Conservation (phyloP, 2,113 vertebrate genomes). For the Rhinopithecus roxellana region DNA sequence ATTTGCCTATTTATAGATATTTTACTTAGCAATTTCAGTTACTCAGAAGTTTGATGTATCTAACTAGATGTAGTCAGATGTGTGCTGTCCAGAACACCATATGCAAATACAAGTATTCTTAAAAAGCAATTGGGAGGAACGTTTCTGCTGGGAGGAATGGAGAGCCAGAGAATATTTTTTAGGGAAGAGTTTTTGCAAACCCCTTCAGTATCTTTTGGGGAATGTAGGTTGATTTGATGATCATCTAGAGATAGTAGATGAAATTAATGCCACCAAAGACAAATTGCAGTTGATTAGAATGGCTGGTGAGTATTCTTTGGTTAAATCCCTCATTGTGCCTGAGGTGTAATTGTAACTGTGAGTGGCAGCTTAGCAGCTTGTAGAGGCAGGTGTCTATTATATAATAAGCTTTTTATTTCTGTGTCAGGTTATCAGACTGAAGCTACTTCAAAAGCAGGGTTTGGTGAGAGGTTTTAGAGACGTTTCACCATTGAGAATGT, state of each 20-base stretch:
- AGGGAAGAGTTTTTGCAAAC: constrained; percentile 12
- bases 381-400: neutral
- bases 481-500: neutral
- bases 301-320: neutral
- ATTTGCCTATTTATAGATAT: constrained; percentile 68
- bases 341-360: neutral
- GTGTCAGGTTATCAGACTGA: neutral
- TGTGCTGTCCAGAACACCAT: neutral
- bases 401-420: neutral
- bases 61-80: neutral
- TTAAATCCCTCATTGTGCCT: neutral
- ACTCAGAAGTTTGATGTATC: neutral
- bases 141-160: neutral
- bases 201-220: neutral
- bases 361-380: neutral
- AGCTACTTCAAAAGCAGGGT: neutral
- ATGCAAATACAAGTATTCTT: neutral
- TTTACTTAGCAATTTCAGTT: constrained; percentile 53
- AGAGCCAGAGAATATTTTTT: neutral
- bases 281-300: neutral
- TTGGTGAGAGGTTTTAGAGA: neutral
- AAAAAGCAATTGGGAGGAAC: neutral
- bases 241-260: neutral
- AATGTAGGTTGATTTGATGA: neutral
- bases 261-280: neutral